Conservation (phyloP, 2,888 invertebrate species). For the Celastrina argiolus region DNA sequence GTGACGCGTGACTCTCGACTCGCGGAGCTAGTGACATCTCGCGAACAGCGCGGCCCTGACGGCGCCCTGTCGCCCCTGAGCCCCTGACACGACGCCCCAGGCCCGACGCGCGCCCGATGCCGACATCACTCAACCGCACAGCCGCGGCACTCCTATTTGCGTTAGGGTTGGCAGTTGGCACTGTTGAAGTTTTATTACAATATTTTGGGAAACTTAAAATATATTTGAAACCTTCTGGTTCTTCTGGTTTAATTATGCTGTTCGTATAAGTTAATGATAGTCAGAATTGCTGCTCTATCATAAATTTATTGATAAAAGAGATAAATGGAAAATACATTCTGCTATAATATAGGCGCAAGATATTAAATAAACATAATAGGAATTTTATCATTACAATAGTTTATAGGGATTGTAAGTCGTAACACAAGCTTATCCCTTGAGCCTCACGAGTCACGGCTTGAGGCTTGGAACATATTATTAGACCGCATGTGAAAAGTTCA, state of each 20-base stretch:
- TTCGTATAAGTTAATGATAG: too few species aligned
- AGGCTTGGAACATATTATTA: background rate
- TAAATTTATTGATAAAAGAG: too few species aligned
- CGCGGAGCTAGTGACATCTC: slow-evolving; percentile 28
- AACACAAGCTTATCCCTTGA: too few species aligned
- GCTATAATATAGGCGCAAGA: too few species aligned
- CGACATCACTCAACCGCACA: slow-evolving; percentile 14
- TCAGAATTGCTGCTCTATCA: too few species aligned
- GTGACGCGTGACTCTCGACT: slow-evolving; percentile 1
- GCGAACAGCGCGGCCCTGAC: slow-evolving; percentile 27
- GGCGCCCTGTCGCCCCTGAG: slow-evolving; percentile 5
- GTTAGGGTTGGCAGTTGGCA: slow-evolving; percentile 24
- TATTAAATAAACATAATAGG: too few species aligned
- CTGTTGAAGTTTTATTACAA: background rate
- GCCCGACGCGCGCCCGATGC: background rate
- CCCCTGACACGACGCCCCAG: slow-evolving; percentile 10
- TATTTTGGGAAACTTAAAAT: background rate
- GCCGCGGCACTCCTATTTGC: slow-evolving; percentile 25
- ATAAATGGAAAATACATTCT: too few species aligned
- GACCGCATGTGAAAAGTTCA: background rate
- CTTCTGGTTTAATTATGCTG: background rate
- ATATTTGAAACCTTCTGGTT: too few species aligned
- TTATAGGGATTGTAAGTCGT: too few species aligned
- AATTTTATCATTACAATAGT: too few species aligned
- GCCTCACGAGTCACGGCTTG: background rate